Evolutionary conservation across 2,113 vertebrate genomes (phyloP), one percentile per base, ranked within the genome.

Genomic region (Echinops telfairi): DNA sequence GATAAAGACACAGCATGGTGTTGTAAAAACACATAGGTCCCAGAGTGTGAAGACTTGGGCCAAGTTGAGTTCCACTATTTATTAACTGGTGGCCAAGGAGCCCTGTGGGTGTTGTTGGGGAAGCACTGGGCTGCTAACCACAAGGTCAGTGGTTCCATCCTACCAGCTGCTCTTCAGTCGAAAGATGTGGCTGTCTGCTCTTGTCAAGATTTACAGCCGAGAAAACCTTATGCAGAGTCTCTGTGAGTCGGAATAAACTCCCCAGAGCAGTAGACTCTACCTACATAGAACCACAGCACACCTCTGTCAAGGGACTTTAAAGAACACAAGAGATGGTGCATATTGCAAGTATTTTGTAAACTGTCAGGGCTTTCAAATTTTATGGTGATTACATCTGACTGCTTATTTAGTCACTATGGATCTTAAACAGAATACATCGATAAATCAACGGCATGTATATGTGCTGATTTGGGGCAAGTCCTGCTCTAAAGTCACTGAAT

Each of bases 291-390:
- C 47, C 7, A 2, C 60, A 20, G 60, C 22, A 62, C 19, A 62
- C 22, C 19, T 62, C 12, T 53, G 47, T 62, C 60, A 62, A 10
- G 2, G 60, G 60, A 62, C 10, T 53, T 53, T 8, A 53, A 53
- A 53, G 47, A 53, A 53, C 47, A 53, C 1, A 10, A 40, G 40
- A 40, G 40, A 40, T 40, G 40, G 7, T 40, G 40, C 40, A 40
- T 40, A 3, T 40, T 40, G 40, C 22, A 84, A 95, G 78, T 71
- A 58, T 70, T 92, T 2, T 88, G 15, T 58, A 92, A 86, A 92
- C 23, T 31, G 8, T 87, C 75, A 89, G 68, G 36, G 1, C 33
- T 87, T 92, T 73, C 66, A 78, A 58, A 77, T 77, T 66, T 79
- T 70, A 75, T 88, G 15, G 79, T n/a, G 19, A 90, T 83, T 80